Evolutionary conservation across 1,140 invertebrate genomes (phyloP).

Genomic region (Belonocnema kinseyi): DNA sequence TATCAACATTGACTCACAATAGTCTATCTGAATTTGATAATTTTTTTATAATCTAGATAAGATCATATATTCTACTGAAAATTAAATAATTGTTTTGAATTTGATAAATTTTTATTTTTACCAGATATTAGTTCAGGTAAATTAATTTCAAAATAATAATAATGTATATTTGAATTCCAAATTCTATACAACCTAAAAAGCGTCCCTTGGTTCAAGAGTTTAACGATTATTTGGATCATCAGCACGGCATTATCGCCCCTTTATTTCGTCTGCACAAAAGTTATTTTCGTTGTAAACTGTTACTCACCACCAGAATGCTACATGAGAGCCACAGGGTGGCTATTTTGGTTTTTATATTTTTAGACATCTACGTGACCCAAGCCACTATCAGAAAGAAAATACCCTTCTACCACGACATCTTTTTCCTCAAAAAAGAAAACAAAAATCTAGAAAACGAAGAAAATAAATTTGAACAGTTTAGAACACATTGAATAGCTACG

Average conservation of each 20-base stretch:
- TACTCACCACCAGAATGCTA: conserved; percentile 58
- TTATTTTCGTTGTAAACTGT: conserved; percentile 64
- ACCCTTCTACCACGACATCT: not conserved
- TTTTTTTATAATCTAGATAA: no score
- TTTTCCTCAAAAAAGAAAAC: not conserved
- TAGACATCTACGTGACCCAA: conserved; percentile 52
- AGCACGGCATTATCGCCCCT: conserved; percentile 40
- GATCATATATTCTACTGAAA: no score
- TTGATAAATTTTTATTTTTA: no score
- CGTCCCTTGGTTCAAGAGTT: conserved; percentile 14
- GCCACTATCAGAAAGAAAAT: conserved; percentile 45
- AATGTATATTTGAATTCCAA: not conserved
- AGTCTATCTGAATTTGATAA: no score
- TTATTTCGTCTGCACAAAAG: conserved; percentile 53
- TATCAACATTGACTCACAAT: no score
- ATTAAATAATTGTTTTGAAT: no score
- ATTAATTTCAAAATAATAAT: not conserved
- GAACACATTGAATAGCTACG: no score
- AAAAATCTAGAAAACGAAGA: not conserved
- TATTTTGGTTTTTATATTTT: conserved; percentile 65
- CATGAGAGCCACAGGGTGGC: conserved; percentile 56
- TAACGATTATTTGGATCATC: conserved; percentile 36
- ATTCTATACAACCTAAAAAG: conserved; percentile 1
- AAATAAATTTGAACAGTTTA: no score
- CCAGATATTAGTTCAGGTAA: not conserved